These are phyloP conservation scores for Myotis daubentonii DNA, from an alignment of 2,797 vertebrate genomes.

Conservation along the genomic window DNA sequence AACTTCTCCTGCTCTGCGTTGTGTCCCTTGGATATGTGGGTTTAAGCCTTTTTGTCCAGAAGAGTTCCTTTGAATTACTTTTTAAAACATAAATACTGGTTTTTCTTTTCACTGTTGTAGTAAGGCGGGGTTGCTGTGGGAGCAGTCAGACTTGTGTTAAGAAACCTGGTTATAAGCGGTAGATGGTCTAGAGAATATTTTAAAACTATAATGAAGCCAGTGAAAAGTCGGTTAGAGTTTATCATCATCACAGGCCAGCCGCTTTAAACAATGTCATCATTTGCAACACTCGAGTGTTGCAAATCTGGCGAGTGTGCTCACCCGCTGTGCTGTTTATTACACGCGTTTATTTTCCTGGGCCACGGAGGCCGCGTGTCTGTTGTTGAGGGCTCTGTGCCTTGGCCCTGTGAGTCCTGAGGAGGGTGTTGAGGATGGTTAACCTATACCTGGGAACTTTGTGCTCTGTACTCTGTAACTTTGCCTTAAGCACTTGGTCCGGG, in stretches of 20 bases:
- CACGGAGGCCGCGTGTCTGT: accelerated
- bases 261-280: background rate
- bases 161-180: background rate
- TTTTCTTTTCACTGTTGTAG: background rate
- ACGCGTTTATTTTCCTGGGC: background rate
- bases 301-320: background rate
- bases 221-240: background rate
- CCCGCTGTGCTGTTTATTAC: background rate
- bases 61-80: background rate
- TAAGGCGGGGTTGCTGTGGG: background rate
- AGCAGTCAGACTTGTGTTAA: background rate
- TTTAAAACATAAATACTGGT: background rate
- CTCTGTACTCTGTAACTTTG: background rate
- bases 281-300: too few relatives aligned
- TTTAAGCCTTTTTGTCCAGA: background rate
- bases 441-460: background rate
- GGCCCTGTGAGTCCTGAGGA: background rate
- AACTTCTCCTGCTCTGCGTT: background rate
- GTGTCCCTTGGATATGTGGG: background rate
- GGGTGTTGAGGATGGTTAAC: background rate
- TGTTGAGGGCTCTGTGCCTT: background rate
- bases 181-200: background rate
- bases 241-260: background rate
- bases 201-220: background rate
- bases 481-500: background rate